A percentile compares a stretch with the other conserved stretches of the same genome.
phyloP scores from a whole-genome alignment of 2,797 vertebrate genomes.

The Tragopan temminckii region DNA sequence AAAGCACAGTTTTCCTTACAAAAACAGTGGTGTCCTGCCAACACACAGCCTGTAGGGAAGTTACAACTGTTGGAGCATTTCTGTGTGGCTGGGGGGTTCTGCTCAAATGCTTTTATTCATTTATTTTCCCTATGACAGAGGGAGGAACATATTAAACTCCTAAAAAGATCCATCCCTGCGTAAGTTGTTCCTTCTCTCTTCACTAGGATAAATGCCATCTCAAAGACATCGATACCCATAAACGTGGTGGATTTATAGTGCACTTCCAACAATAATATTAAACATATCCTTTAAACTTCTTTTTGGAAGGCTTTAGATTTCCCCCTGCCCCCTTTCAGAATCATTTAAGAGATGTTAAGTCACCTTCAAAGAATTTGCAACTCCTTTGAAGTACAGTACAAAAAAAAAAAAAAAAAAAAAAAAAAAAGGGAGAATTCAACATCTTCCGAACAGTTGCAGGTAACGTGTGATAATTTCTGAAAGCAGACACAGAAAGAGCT shows the following conservation, averaged over 20 bases:
- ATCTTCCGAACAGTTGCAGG: constrained; percentile 34
- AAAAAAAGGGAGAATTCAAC: neutral
- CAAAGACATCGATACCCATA: neutral
- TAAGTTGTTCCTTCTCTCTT: neutral
- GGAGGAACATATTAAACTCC: neutral
- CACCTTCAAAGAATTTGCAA: constrained; percentile 67
- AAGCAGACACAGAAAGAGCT: neutral
- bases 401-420: neutral
- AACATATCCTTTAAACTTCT: constrained; percentile 54
- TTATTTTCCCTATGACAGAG: neutral
- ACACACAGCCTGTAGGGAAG: neutral
- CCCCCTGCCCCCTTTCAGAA: neutral
- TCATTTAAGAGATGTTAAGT: constrained; percentile 57
- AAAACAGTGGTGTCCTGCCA: neutral
- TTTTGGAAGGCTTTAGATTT: constrained; percentile 36
- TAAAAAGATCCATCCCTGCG: neutral
- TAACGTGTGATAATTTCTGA: neutral
- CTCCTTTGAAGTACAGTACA: constrained; percentile 55
- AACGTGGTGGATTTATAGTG: constrained; percentile 8
- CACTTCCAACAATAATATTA: constrained; percentile 60
- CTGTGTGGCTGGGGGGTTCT: neutral
- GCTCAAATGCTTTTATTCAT: neutral
- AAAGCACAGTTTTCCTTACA: constrained; percentile 13
- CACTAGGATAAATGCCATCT: constrained; percentile 28
- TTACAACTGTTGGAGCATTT: neutral